Evolutionary conservation across 2,113 vertebrate species (phyloP), one percentile per base, ranked within the genome.

Genomic region (Balaeniceps rex): DNA sequence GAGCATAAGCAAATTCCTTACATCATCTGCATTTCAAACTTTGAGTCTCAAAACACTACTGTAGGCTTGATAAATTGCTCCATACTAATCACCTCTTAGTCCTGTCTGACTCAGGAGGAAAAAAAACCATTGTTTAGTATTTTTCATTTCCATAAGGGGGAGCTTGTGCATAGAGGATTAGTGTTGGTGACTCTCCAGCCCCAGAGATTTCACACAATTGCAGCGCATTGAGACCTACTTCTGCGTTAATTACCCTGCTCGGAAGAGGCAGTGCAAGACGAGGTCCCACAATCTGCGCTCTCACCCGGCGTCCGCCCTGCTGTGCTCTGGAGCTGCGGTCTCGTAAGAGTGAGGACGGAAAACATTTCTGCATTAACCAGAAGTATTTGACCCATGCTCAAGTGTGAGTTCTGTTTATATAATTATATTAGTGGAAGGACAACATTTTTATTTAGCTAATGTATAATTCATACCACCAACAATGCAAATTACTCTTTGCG

Each of bases 71-170:
- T 55, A 71, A 71, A 36, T 23, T 24, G 18, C 38, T 70, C 44
- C 31, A 19, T 28, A 15, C 21, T 18, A n/a, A 71, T 5, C 60
- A 47, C 31, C 47, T 51, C 58, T 16, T 40, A 51, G 44, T 25
- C 22, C 44, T n/a, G 65, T 2, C 19, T 0, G 16, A 42, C 65
- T 6, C 2, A 1, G 65, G 51, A 90, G 51, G 10, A 55, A 6
- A 14, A 17, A 46, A 65, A 29, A 51, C 31, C 70, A 38, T 77
- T 44, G 64, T 79, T 95, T 65, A 80, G 89, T 96, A 47, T 96
- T 96, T 96, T 92, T 97, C 79, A 12, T 98, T 97, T 98, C 98
- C 98, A 98, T 98, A 94, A 98, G 98, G 97, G 98, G 98, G 98
- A 98, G 98, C 98, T 83, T 98, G 98, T 97, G 98, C 93, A 97